A percentile compares a stretch with the other conserved stretches of the same genome.
phyloP scores from a whole-genome alignment of 2,888 invertebrate genomes.

The Anoplius nigerrimus region DNA sequence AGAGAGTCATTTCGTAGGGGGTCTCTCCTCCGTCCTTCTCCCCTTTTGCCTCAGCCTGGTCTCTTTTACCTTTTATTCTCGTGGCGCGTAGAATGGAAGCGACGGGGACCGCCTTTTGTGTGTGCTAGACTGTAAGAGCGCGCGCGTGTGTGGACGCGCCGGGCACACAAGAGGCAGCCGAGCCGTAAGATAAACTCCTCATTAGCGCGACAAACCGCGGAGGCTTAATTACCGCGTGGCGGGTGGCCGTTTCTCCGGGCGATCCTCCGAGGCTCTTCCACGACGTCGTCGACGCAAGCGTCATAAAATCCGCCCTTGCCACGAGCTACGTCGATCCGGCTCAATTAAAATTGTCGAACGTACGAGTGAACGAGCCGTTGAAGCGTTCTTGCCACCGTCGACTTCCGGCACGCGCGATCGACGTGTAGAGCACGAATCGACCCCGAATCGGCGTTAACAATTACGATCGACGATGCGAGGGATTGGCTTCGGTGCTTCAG shows the following conservation, averaged over 20 bases:
- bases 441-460: slow-evolving; percentile 8
- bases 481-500: no score
- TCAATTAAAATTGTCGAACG: slow-evolving; percentile 45
- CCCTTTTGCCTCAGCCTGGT: neutral
- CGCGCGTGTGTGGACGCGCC: slow-evolving; percentile 2
- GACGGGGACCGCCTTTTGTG: neutral
- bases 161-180: slow-evolving; percentile 12
- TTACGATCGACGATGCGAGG: slow-evolving; percentile 21
- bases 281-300: slow-evolving; percentile 28
- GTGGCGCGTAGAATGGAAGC: slow-evolving; percentile 29
- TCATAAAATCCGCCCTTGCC: slow-evolving; percentile 45
- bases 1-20: slow-evolving; percentile 26
- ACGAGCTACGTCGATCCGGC: slow-evolving; percentile 18
- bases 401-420: no score
- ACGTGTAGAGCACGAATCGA: neutral
- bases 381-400: slow-evolving; percentile 4
- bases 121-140: no score
- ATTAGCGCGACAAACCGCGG: slow-evolving; percentile 63
- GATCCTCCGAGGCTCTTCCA: slow-evolving; percentile 30
- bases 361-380: neutral
- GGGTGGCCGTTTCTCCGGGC: slow-evolving; percentile 47
- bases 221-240: slow-evolving; percentile 58
- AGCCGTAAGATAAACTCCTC: slow-evolving; percentile 64
- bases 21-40: neutral
- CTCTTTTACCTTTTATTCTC: no score